Percentiles rank a stretch among this genome's conserved stretches.
phyloP scores from a whole-genome alignment of 37 sponge, comb jelly and placozoan genomes.

The Mnemiopsis leidyi region DNA sequence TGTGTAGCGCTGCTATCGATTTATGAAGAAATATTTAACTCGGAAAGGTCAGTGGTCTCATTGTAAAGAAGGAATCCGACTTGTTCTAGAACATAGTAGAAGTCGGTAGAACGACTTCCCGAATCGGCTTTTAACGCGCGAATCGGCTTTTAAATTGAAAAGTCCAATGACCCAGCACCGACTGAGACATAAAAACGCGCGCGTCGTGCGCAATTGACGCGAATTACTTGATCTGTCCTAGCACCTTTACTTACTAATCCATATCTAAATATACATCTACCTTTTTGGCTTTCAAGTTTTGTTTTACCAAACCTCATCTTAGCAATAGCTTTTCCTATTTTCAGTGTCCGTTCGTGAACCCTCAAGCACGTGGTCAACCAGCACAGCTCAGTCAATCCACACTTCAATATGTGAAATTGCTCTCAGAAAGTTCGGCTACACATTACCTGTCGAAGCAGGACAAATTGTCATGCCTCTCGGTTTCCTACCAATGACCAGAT shows the following conservation, averaged over 20 bases:
- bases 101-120: not conserved
- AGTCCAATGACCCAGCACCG: slow-evolving; percentile 38
- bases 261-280: too few species aligned
- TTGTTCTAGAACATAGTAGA: slow-evolving; percentile 20
- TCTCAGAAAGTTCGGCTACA: not conserved
- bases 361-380: not conserved
- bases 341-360: slow-evolving; percentile 25
- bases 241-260: too few species aligned
- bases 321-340: not conserved
- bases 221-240: too few species aligned
- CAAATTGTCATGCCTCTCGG: not conserved
- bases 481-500: slow-evolving; percentile 3
- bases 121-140: too few species aligned
- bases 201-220: not conserved
- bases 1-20: not conserved
- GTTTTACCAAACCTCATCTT: not conserved
- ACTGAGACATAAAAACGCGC: slow-evolving; percentile 17
- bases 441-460: not conserved
- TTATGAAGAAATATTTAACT: not conserved
- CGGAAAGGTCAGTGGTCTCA: not conserved
- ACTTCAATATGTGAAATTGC: slow-evolving; percentile 1
- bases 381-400: not conserved
- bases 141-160: not conserved
- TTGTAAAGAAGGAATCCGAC: not conserved
- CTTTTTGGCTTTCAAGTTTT: not conserved